Conservation (phyloP, 2,113 vertebrate genomes). For the Zootoca vivipara region DNA sequence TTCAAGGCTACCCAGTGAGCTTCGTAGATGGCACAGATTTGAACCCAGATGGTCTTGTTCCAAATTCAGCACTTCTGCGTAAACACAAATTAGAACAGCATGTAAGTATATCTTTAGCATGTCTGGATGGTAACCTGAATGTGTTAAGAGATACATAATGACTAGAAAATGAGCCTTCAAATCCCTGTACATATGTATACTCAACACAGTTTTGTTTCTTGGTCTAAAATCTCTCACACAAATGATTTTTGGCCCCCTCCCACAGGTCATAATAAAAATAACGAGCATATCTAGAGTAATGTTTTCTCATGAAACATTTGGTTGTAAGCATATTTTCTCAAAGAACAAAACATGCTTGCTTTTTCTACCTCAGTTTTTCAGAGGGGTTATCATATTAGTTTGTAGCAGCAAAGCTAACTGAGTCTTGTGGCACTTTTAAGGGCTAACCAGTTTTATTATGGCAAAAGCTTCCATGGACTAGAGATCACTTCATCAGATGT, state of each 20-base stretch:
- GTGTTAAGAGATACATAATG: not conserved
- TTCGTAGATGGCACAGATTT: too few relatives aligned
- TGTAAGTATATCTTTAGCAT: too few relatives aligned
- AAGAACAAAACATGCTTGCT: not conserved
- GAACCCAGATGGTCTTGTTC: too few relatives aligned
- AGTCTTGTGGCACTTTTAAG: too few relatives aligned
- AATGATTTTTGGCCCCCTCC: not conserved
- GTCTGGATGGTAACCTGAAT: not conserved
- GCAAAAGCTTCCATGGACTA: too few relatives aligned
- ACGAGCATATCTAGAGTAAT: not conserved
- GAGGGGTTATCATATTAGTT: too few relatives aligned
- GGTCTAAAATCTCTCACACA: not conserved
- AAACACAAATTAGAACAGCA: too few relatives aligned
- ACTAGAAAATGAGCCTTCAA: not conserved
- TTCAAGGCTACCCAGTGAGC: too few relatives aligned
- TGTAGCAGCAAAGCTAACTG: too few relatives aligned
- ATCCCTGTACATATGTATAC: not conserved
- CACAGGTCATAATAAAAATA: not conserved
- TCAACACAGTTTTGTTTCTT: not conserved
- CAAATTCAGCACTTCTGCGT: too few relatives aligned
- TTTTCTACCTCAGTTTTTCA: not conserved
- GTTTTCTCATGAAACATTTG: not conserved
- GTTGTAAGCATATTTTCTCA: not conserved
- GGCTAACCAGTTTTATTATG: too few relatives aligned
- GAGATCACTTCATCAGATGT: too few relatives aligned